A percentile compares a stretch with the other conserved stretches of the same genome.
Conservation (phyloP, 1,140 invertebrate genomes). For the Euwallacea similis region DNA sequence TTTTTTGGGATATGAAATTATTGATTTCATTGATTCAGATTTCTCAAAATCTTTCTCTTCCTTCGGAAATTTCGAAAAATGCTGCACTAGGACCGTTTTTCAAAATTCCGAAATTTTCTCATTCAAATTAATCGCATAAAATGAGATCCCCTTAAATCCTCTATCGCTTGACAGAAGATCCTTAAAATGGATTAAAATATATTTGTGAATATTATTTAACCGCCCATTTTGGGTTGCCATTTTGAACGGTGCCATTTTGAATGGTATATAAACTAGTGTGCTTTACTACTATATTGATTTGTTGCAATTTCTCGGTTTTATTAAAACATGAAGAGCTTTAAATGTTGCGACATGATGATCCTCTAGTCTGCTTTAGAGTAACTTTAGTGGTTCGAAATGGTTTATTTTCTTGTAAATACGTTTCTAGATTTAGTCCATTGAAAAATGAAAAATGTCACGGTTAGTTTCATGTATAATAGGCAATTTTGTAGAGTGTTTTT, state of each 20-base stretch:
- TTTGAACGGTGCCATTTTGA: not conserved
- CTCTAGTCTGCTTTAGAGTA: constrained; percentile 28
- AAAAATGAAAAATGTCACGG: not conserved
- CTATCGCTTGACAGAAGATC: too few relatives aligned
- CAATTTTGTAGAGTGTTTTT: constrained; percentile 11
- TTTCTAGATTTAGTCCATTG: not conserved
- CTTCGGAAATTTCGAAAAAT: too few relatives aligned
- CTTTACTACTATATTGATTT: not conserved
- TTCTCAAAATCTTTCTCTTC: too few relatives aligned
- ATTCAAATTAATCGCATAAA: too few relatives aligned
- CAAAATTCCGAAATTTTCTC: too few relatives aligned
- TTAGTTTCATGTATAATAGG: constrained; percentile 1
- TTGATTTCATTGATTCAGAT: too few relatives aligned
- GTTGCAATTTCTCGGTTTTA: not conserved
- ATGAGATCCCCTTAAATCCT: too few relatives aligned
- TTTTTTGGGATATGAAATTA: too few relatives aligned
- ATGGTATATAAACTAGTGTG: not conserved
- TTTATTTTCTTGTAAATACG: constrained; percentile 19
- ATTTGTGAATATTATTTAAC: not conserved
- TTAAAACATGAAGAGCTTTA: not conserved
- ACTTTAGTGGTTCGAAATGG: constrained; percentile 26
- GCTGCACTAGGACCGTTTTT: too few relatives aligned
- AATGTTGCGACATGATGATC: constrained; percentile 13
- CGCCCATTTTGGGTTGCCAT: not conserved
- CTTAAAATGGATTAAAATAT: too few relatives aligned